These are phyloP conservation scores for Idaea dimidiata DNA, from an alignment of 2,888 invertebrate genomes.

Conservation along the genomic window DNA sequence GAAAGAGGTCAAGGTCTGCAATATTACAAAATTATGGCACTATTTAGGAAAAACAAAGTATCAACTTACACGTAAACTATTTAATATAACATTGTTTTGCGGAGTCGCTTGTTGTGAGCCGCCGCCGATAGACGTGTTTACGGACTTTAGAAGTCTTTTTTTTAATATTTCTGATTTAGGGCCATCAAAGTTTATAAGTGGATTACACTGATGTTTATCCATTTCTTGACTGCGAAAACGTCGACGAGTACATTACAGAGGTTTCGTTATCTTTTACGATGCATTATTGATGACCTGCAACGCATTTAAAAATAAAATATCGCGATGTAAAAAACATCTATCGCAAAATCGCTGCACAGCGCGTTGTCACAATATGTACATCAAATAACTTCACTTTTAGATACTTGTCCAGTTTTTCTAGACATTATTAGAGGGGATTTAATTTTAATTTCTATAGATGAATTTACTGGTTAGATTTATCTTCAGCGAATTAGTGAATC, in stretches of 20 bases:
- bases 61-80: conserved; percentile 72
- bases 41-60: conserved; percentile 15
- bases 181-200: conserved; percentile 78
- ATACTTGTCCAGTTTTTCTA: neutral
- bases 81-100: conserved; percentile 72
- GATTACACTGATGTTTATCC: conserved; percentile 75
- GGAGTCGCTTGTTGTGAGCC: conserved; percentile 58
- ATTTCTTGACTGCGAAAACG: conserved; percentile 64
- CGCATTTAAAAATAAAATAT: conserved; percentile 70
- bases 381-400: neutral
- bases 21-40: conserved; percentile 20
- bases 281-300: conserved; percentile 69
- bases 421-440: neutral
- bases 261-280: conserved; percentile 63
- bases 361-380: conserved; percentile 31
- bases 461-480: conserved; percentile 53
- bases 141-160: conserved; percentile 74
- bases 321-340: conserved; percentile 55
- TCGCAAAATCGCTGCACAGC: conserved; percentile 41
- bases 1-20: conserved; percentile 44
- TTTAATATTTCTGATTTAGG: conserved; percentile 76
- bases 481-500: conserved; percentile 70
- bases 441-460: conserved; percentile 6
- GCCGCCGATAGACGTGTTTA: conserved; percentile 50
- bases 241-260: conserved; percentile 65